Conservation (phyloP, 2,888 invertebrate genomes). For the Agriopis leucophaearia region DNA sequence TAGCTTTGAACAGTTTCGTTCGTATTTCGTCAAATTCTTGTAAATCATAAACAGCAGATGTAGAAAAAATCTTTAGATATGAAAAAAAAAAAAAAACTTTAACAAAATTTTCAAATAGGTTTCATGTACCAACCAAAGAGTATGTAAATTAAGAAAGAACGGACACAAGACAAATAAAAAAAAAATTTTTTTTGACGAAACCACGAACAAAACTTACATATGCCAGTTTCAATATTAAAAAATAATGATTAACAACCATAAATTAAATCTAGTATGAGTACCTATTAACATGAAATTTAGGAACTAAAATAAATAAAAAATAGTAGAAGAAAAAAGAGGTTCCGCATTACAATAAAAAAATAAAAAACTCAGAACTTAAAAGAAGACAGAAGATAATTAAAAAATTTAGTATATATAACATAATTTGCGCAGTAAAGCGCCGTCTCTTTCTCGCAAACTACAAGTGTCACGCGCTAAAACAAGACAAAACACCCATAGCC, state of each 20-base stretch:
- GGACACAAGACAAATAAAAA: neutral
- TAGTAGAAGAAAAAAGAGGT: conserved; percentile 6
- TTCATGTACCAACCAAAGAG: neutral
- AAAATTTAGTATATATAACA: too few species aligned
- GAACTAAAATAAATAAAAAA: conserved; percentile 4
- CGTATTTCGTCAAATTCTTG: conserved; percentile 18
- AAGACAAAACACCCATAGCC: neutral
- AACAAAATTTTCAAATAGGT: neutral
- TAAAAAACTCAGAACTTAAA: neutral
- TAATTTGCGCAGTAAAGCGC: neutral
- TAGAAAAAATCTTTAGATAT: neutral
- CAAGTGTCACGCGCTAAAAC: neutral
- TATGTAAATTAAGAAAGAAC: too few species aligned
- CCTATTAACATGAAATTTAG: conserved; percentile 7
- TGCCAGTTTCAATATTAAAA: conserved; percentile 49
- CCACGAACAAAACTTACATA: conserved; percentile 14
- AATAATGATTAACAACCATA: conserved; percentile 17
- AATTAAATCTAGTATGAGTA: neutral
- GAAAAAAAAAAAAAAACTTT: neutral
- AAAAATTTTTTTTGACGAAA: conserved; percentile 2
- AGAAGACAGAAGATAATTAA: neutral
- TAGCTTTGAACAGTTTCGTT: conserved; percentile 20
- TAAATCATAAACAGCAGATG: neutral
- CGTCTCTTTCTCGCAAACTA: neutral
- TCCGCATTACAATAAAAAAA: neutral